These are phyloP conservation scores for Alectoris magna DNA, from an alignment of 2,797 vertebrate species.

Conservation along the genomic window DNA sequence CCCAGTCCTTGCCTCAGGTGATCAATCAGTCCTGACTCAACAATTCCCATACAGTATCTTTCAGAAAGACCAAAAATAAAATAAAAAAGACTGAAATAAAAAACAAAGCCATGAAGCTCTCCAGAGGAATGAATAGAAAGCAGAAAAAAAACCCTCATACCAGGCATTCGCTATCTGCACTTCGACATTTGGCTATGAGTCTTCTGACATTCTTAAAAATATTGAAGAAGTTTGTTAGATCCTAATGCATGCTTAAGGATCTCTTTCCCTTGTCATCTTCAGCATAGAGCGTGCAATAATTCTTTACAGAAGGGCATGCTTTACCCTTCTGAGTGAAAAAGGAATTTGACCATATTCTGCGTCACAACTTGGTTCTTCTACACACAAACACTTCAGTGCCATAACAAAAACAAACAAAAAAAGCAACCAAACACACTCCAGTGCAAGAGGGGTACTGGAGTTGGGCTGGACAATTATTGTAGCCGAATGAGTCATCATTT, in stretches of 20 bases:
- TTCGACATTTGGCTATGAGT: background rate
- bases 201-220: background rate
- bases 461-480: background rate
- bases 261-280: background rate
- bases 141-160: background rate
- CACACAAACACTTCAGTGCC: background rate
- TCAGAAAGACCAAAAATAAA: no score
- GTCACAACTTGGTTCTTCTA: background rate
- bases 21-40: no score
- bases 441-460: background rate
- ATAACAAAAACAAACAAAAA: background rate
- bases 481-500: background rate
- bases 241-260: background rate
- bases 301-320: background rate
- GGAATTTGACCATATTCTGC: background rate
- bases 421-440: background rate
- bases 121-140: no score
- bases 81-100: background rate
- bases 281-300: background rate
- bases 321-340: background rate
- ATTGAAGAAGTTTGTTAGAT: background rate
- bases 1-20: no score
- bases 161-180: background rate
- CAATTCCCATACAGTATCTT: no score
- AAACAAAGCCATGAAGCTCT: background rate